These are phyloP conservation scores for Trichoplusia ni DNA, from an alignment of 1,140 invertebrate species.

Conservation along the genomic window DNA sequence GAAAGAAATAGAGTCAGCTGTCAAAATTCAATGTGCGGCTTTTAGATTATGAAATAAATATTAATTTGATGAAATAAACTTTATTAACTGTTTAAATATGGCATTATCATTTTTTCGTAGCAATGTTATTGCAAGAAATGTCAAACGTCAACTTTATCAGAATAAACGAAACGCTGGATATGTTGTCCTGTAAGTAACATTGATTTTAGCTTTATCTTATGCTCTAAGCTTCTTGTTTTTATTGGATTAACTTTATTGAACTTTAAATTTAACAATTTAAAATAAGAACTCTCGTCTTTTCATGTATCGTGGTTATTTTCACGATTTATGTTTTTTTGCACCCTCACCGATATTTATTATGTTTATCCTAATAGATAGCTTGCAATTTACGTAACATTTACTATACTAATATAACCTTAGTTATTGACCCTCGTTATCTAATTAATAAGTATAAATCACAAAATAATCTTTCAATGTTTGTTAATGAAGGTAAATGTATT, in stretches of 20 bases:
- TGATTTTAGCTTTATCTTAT: slow-evolving; percentile 34
- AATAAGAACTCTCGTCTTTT: no score
- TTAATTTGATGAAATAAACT: slow-evolving; percentile 31
- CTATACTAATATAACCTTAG: no score
- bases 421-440: neutral
- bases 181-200: slow-evolving; percentile 71
- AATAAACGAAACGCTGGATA: slow-evolving; percentile 75
- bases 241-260: no score
- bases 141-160: slow-evolving; percentile 70
- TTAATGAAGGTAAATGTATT: neutral
- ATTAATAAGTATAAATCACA: neutral
- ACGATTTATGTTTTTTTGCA: no score
- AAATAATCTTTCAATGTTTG: neutral
- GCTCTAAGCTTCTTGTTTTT: neutral
- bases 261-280: no score
- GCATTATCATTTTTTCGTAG: slow-evolving; percentile 71
- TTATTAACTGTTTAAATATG: slow-evolving; percentile 42
- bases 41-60: slow-evolving; percentile 59
- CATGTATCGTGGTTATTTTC: no score
- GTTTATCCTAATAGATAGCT: no score
- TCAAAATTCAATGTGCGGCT: slow-evolving; percentile 60
- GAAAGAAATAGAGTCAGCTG: neutral
- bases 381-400: slow-evolving; percentile 8
- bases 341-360: no score
- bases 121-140: slow-evolving; percentile 58